Percentiles rank a stretch among this genome's conserved stretches.
Evolutionary conservation across 2,888 invertebrate genomes (phyloP).

Genomic region (Chymomyza fuscimana): DNA sequence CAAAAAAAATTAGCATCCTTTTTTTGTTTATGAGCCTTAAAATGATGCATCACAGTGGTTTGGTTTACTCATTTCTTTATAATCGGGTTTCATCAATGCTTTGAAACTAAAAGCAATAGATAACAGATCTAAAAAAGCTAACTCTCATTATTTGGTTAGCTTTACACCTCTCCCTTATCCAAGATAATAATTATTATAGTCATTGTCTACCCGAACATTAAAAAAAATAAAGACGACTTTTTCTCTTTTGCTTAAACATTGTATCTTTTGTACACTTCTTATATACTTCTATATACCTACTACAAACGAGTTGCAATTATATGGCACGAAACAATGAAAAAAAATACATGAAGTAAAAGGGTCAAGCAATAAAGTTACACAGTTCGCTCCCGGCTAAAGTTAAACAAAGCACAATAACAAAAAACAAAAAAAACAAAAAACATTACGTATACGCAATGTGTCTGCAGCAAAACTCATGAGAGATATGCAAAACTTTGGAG

Average conservation of each 20-base stretch:
- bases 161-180: too few species aligned
- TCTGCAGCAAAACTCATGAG: conserved; percentile 4
- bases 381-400: background rate
- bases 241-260: background rate
- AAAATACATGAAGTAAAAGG: conserved; percentile 17
- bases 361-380: conserved; percentile 30
- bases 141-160: too few species aligned
- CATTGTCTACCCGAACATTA: background rate
- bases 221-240: background rate
- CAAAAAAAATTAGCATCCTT: too few species aligned
- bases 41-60: too few species aligned
- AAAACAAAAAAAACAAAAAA: background rate
- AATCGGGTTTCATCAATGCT: too few species aligned
- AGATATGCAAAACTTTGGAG: background rate
- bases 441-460: conserved; percentile 29
- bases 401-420: background rate
- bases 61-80: too few species aligned
- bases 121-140: too few species aligned
- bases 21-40: too few species aligned
- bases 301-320: conserved; percentile 17
- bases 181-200: background rate
- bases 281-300: background rate
- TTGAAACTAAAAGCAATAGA: too few species aligned
- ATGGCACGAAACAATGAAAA: background rate
- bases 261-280: background rate